Base-by-base conservation (phyloP, 2,797 vertebrate species). In the Rhincodon typus region DNA sequence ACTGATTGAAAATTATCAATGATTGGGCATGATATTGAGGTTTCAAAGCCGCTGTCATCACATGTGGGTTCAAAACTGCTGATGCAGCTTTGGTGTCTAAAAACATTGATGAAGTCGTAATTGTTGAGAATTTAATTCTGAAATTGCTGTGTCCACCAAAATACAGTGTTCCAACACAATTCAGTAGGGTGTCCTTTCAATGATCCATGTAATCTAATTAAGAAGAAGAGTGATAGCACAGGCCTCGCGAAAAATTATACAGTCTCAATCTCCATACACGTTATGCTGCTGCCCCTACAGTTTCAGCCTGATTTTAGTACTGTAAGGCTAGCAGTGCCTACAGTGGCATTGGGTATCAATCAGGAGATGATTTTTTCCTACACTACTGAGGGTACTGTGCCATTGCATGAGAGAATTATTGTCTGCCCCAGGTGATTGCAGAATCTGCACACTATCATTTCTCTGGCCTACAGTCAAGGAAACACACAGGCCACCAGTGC, bases 121-220 rank as follows among this genome's bases (percentile, higher is more conserved):
- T 94, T 94, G 42, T 70, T 17, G 42, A 74, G 69, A 94, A 72
- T 34, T 94, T 94, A 70, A 46, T 94, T 69, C 46, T 53, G 42
- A 94, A 30, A 74, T 94, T 94, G 94, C 94, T 94, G 94, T 50
- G 69, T 74, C 94, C 53, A 74, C 70, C 70, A 74, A 94, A 94
- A 94, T 69, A 74, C 17, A 42, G 30, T 74, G 94, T 53, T 74
- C 69, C 46, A 94, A 74, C 46, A 94, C 94, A 53, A 93, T 69
- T 93, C 90, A 93, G n/a, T 67, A 67, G 6, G 21, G 15, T 74
- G 42, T 77, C 94, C 94, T 94, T 94, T 94, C 94, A 94, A 34
- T 94, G 42, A 94, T 94, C 94, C 70, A 34, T 94, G 70, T 46
- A 94, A 94, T 74, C 70, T 94, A 94, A 94, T 94, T 94, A 94